A percentile compares a stretch with the other conserved stretches of the same genome.
These are phyloP conservation scores for Drosophila baimaii DNA, from an alignment of 1,140 invertebrate genomes.

Conservation along the genomic window DNA sequence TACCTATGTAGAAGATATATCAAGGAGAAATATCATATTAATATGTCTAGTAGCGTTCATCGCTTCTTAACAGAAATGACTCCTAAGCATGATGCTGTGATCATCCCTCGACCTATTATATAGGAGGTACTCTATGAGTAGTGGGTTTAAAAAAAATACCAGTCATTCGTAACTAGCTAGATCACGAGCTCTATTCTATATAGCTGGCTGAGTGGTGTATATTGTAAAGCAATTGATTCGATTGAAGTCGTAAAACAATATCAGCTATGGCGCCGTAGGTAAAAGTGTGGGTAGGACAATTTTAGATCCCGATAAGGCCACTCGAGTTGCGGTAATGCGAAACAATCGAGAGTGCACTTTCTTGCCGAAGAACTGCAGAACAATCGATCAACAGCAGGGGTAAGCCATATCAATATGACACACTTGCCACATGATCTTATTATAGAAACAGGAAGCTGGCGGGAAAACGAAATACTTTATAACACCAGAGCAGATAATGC, in stretches of 20 bases:
- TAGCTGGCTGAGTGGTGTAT: constrained; percentile 9
- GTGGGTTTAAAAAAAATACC: background rate
- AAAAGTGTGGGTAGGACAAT: constrained; percentile 12
- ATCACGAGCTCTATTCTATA: constrained; percentile 36
- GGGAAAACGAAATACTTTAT: constrained; percentile 8
- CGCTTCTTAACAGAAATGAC: background rate
- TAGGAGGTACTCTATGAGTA: background rate
- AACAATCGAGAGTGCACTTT: constrained; percentile 28
- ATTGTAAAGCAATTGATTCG: constrained; percentile 23
- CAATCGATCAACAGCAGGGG: background rate
- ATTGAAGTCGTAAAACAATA: constrained; percentile 43
- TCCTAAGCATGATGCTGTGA: background rate
- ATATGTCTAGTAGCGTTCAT: background rate
- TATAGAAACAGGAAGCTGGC: constrained; percentile 43
- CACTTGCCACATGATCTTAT: constrained; percentile 17
- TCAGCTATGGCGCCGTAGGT: constrained; percentile 38
- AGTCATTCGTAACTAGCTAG: constrained; percentile 18
- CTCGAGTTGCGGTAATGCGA: background rate
- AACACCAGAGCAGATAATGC: constrained; percentile 45
- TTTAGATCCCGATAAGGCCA: constrained; percentile 40
- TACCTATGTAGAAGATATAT: background rate
- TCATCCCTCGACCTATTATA: background rate
- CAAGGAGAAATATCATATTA: background rate
- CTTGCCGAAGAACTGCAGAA: constrained; percentile 1
- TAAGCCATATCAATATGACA: constrained; percentile 18